Evolutionary conservation across 2,797 vertebrate genomes (phyloP), one percentile per base, ranked within the genome.

Genomic region (Cryptoblepharus egeriae): DNA sequence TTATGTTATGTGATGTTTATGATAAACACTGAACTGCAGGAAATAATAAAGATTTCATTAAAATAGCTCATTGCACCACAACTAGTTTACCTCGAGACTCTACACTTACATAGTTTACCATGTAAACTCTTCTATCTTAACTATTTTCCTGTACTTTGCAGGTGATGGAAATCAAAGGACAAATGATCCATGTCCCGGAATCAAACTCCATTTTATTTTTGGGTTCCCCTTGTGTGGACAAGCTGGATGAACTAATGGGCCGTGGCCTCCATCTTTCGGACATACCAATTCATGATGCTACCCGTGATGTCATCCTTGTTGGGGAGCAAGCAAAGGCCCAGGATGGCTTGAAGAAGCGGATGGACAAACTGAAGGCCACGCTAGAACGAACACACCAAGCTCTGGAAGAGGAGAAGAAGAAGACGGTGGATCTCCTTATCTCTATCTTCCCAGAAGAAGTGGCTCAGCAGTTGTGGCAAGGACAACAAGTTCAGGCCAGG

Each of bases 81-180:
- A 28, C 26, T 63, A 78, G 16, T 26, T 75, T 52, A 77, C 42
- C 26, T 18, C 7, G 20, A 22, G 13, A 70, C 61, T 20, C 4
- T 79, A 45, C 24, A 64, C 6, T 57, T 28, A 20, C 35, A 30
- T 67, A 42, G 3, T 63, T 65, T 15, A 81, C 45, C 2, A 49
- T 49, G 45, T 49, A 7, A 6, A 13, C 0, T 75, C 1, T 9
- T 65, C 73, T 7, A 39, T 45, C 22, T 79, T 86, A 3, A 10
- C 20, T 70, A 68, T 84, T 82, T 84, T 28, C 77, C 74, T 94
- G 70, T 79, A 35, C 93, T 90, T 94, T 86, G 1, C 93, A 99
- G 99, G 98, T 99, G 80, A 99, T 99, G 98, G 98, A 99, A 92
- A 91, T 99, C 85, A 99, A 99, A 92, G 99, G 99, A 86, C 99